phyloP scores from a whole-genome alignment of 2,113 vertebrate genomes.

The Paraplagusia blochii region DNA sequence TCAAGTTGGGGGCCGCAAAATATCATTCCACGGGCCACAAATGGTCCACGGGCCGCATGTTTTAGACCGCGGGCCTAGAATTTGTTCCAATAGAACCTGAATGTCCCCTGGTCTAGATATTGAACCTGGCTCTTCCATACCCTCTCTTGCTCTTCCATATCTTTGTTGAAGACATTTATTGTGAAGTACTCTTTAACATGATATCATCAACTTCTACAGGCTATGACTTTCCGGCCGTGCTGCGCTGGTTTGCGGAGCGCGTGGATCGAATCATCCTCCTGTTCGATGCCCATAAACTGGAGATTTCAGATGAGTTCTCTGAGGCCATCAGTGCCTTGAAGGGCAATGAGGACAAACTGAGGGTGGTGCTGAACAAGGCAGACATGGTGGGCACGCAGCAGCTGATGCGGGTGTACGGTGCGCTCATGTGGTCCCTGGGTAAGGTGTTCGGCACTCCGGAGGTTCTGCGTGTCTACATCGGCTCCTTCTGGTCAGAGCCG shows the following conservation, averaged over 20 bases:
- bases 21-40: too few species aligned
- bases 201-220: constrained; percentile 65
- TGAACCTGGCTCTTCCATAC: constrained; percentile 16
- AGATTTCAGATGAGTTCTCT: constrained; percentile 92
- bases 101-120: constrained; percentile 1
- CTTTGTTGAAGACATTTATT: background rate
- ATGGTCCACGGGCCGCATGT: too few species aligned
- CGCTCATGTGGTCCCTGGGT: constrained; percentile 93
- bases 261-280: constrained; percentile 92
- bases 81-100: too few species aligned
- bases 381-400: constrained; percentile 95
- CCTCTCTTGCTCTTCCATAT: constrained; percentile 29
- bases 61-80: too few species aligned
- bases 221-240: constrained; percentile 88
- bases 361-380: constrained; percentile 93
- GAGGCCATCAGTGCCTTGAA: constrained; percentile 87
- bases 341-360: constrained; percentile 93
- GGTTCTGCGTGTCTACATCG: constrained; percentile 91
- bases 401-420: constrained; percentile 92
- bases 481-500: constrained; percentile 92
- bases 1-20: too few species aligned
- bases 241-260: constrained; percentile 91
- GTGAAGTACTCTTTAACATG: background rate
- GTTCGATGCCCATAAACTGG: constrained; percentile 92
- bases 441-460: constrained; percentile 91